phyloP scores from a whole-genome alignment of 1,140 invertebrate species.

The Maniola jurtina region DNA sequence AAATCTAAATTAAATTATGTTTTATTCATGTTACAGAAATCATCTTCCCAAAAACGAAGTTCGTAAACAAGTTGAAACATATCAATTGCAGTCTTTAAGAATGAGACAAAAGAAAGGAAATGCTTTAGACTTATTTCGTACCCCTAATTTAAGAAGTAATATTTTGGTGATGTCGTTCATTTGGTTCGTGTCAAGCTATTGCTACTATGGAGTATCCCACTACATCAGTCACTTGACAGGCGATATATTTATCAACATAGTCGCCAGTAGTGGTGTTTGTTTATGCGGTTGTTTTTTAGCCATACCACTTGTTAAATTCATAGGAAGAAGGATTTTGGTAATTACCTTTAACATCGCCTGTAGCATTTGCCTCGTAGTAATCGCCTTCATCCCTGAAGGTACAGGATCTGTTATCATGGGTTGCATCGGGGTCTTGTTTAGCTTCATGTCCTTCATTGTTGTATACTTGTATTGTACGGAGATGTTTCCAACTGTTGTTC shows the following conservation, averaged over 20 bases:
- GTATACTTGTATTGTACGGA: constrained; percentile 84
- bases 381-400: constrained; percentile 76
- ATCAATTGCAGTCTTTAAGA: constrained; percentile 44
- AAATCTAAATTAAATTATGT: constrained; percentile 13
- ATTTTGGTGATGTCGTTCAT: constrained; percentile 84
- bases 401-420: constrained; percentile 78
- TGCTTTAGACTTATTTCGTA: constrained; percentile 84
- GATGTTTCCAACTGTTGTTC: constrained; percentile 84
- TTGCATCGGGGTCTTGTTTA: constrained; percentile 83
- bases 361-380: constrained; percentile 79
- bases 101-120: constrained; percentile 71
- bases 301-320: constrained; percentile 81
- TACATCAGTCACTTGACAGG: constrained; percentile 86
- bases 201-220: constrained; percentile 86
- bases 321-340: constrained; percentile 80
- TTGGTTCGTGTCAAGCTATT: constrained; percentile 86
- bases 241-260: constrained; percentile 85
- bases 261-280: constrained; percentile 81
- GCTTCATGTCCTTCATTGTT: constrained; percentile 82
- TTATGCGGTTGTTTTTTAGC: constrained; percentile 81
- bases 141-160: constrained; percentile 85
- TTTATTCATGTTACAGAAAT: constrained; percentile 48
- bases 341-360: constrained; percentile 79
- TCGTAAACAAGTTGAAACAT: constrained; percentile 45
- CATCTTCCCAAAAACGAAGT: constrained; percentile 47